These are phyloP conservation scores for Helicorthomorpha holstii DNA, from an alignment of 1,140 invertebrate species.

Conservation along the genomic window DNA sequence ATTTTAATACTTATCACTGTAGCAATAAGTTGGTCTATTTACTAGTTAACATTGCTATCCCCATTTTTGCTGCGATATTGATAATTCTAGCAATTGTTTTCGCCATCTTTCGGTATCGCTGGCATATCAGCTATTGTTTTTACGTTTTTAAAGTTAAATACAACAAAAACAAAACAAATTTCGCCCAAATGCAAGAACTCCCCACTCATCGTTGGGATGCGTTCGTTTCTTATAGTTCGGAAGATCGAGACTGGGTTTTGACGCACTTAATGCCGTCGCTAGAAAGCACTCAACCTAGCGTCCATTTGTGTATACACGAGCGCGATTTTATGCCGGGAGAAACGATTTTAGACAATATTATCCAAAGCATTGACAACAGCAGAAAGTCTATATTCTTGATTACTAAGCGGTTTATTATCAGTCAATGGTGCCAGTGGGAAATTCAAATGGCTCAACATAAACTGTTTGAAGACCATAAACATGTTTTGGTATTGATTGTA, in stretches of 20 bases:
- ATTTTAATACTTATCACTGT: no score
- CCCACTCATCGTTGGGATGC: slow-evolving; percentile 44
- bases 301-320: slow-evolving; percentile 42
- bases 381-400: slow-evolving; percentile 41
- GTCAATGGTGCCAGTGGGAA: slow-evolving; percentile 47
- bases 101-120: slow-evolving; percentile 24
- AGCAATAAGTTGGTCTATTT: no score
- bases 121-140: slow-evolving; percentile 35
- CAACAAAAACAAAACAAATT: background rate
- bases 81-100: no score
- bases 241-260: slow-evolving; percentile 38
- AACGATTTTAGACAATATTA: slow-evolving; percentile 39
- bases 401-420: slow-evolving; percentile 40
- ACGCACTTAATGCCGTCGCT: slow-evolving; percentile 33
- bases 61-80: no score
- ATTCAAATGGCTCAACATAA: slow-evolving; percentile 34
- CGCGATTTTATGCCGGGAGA: slow-evolving; percentile 43
- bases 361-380: slow-evolving; percentile 38
- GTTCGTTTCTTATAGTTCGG: slow-evolving; percentile 44
- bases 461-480: slow-evolving; percentile 27
- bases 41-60: no score
- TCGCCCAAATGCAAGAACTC: slow-evolving; percentile 22
- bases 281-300: slow-evolving; percentile 32
- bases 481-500: slow-evolving; percentile 36
- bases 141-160: background rate